A percentile compares a stretch with the other conserved stretches of the same genome.
These are phyloP conservation scores for Poeciliopsis prolifica DNA, from an alignment of 2,113 vertebrate species.

Conservation along the genomic window DNA sequence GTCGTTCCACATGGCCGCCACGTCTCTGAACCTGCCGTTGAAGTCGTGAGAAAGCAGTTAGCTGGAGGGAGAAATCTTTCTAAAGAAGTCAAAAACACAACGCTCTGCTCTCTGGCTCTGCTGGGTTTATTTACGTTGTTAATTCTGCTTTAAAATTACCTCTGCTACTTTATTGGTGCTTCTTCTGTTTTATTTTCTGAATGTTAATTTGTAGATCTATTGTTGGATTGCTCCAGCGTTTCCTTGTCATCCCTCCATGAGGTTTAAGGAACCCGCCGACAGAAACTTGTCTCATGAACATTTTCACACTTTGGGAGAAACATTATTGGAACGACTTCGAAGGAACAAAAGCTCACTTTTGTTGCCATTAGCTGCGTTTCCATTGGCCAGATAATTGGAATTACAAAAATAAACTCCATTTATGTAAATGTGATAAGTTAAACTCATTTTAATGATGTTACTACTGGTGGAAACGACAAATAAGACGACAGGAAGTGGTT, in stretches of 20 bases:
- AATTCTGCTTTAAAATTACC: background rate
- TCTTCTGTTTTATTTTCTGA: background rate
- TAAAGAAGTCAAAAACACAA: conserved; percentile 39
- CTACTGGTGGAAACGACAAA: too few relatives aligned
- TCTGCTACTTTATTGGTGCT: background rate
- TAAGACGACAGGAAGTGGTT: too few relatives aligned
- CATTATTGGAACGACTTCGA: background rate
- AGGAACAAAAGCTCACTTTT: background rate
- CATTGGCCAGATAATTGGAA: too few relatives aligned
- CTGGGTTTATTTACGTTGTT: conserved; percentile 33
- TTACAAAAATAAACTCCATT: too few relatives aligned
- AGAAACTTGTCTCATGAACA: background rate
- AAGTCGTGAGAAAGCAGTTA: conserved; percentile 75
- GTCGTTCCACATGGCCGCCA: conserved; percentile 83
- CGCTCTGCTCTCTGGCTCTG: conserved; percentile 20
- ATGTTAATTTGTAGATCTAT: conserved; percentile 15
- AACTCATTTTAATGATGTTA: too few relatives aligned
- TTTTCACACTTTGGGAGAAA: background rate
- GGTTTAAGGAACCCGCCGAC: background rate
- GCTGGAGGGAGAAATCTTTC: conserved; percentile 37
- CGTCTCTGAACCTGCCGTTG: conserved; percentile 80
- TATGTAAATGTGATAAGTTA: too few relatives aligned
- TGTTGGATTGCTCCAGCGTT: background rate
- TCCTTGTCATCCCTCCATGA: background rate
- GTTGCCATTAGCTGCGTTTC: too few relatives aligned